phyloP scores from a whole-genome alignment of 2,113 vertebrate species.

The Rhineura floridana region DNA sequence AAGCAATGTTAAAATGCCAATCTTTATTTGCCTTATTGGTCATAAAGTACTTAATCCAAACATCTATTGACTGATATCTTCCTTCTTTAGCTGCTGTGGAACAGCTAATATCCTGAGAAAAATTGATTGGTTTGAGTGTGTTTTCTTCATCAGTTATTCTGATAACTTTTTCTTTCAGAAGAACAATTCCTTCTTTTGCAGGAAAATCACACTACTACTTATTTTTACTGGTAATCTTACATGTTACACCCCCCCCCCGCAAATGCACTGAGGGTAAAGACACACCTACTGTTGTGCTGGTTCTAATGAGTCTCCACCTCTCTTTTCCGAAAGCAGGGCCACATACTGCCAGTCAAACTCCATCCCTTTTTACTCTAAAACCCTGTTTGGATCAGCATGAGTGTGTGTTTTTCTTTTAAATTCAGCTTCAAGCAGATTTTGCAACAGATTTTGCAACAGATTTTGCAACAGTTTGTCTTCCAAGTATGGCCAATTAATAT shows the following conservation, averaged over 20 bases:
- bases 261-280: too few species aligned
- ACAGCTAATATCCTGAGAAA: constrained; percentile 75
- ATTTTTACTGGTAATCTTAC: neutral
- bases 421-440: too few species aligned
- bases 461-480: too few species aligned
- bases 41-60: constrained; percentile 74
- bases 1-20: constrained; percentile 69
- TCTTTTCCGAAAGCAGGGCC: too few species aligned
- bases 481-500: too few species aligned
- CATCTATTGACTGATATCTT: constrained; percentile 73
- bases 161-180: constrained; percentile 56
- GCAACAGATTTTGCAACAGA: too few species aligned
- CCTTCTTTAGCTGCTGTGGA: constrained; percentile 72
- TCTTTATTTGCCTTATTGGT: constrained; percentile 77
- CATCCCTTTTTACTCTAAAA: too few species aligned
- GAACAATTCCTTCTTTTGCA: constrained; percentile 4
- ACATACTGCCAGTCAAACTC: too few species aligned
- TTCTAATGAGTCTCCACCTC: too few species aligned
- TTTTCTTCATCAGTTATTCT: constrained; percentile 77
- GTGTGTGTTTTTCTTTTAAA: too few species aligned
- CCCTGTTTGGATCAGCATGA: too few species aligned
- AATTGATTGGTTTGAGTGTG: constrained; percentile 75
- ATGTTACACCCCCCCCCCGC: neutral
- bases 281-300: too few species aligned
- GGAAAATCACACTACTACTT: neutral